phyloP scores from a whole-genome alignment of 1,140 invertebrate genomes.

The Vollenhovia emeryi region DNA sequence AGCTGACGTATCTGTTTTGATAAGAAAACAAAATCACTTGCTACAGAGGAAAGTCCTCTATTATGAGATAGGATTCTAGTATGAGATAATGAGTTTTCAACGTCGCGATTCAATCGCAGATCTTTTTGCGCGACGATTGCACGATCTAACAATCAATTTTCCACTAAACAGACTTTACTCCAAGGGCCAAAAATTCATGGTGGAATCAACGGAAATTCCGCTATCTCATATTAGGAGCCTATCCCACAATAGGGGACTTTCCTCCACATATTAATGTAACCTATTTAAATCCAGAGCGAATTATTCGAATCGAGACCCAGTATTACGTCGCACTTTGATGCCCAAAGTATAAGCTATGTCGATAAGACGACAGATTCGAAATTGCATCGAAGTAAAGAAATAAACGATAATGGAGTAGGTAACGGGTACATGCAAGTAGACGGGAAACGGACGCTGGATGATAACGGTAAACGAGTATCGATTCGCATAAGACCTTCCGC shows the following conservation, averaged over 20 bases:
- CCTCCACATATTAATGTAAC: not conserved
- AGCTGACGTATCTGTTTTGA: not conserved
- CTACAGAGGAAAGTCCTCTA: no score
- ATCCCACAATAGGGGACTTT: no score
- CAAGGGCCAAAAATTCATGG: no score
- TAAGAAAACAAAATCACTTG: not conserved
- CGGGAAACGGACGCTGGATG: not conserved
- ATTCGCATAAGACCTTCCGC: not conserved
- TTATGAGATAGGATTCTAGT: no score
- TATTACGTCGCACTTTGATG: not conserved
- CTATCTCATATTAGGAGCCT: no score
- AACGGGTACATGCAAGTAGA: not conserved
- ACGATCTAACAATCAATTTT: no score
- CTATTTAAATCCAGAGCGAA: not conserved
- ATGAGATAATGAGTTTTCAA: no score
- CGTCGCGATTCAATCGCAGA: no score
- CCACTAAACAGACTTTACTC: no score
- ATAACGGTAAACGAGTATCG: not conserved
- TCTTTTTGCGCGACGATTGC: no score
- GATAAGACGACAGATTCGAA: not conserved
- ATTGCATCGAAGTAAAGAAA: not conserved
- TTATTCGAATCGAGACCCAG: not conserved
- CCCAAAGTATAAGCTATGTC: not conserved
- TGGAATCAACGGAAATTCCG: no score
- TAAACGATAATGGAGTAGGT: not conserved